These are phyloP conservation scores for Trichonephila inaurata DNA, from an alignment of 1,140 invertebrate species.

Conservation along the genomic window DNA sequence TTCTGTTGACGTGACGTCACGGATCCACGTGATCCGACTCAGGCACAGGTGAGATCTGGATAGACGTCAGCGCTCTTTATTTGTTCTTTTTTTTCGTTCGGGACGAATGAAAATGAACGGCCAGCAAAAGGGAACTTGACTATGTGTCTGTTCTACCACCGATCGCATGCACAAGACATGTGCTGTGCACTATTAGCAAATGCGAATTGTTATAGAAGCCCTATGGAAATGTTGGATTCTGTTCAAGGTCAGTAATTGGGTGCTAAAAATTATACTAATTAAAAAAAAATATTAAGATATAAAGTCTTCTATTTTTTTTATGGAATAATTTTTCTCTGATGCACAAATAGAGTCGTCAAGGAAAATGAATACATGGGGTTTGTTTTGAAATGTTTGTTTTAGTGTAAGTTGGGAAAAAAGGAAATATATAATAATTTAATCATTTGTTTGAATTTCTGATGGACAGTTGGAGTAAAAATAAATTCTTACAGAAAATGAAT, in stretches of 20 bases:
- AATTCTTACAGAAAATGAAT: no score
- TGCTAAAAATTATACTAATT: background rate
- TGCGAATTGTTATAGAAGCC: constrained; percentile 52
- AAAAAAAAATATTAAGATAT: background rate
- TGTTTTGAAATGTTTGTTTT: no score
- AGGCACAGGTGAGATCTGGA: constrained; percentile 54
- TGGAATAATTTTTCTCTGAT: background rate
- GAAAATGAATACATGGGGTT: background rate
- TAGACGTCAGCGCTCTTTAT: constrained; percentile 47
- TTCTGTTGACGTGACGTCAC: constrained; percentile 29
- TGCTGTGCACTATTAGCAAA: constrained; percentile 20
- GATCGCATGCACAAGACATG: constrained; percentile 23
- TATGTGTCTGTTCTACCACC: constrained; percentile 41
- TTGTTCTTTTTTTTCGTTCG: constrained; percentile 33
- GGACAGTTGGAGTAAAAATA: no score
- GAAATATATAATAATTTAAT: no score
- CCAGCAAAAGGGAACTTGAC: background rate
- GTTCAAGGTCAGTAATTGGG: constrained; percentile 42
- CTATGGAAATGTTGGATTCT: constrained; percentile 64
- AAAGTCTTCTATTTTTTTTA: no score
- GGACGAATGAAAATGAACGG: constrained; percentile 52
- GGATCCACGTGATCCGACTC: background rate
- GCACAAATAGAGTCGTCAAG: background rate
- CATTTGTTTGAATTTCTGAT: no score
- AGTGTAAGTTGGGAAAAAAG: no score